phyloP scores from a whole-genome alignment of 2,888 invertebrate species.

The Psococerastis gibbosa region DNA sequence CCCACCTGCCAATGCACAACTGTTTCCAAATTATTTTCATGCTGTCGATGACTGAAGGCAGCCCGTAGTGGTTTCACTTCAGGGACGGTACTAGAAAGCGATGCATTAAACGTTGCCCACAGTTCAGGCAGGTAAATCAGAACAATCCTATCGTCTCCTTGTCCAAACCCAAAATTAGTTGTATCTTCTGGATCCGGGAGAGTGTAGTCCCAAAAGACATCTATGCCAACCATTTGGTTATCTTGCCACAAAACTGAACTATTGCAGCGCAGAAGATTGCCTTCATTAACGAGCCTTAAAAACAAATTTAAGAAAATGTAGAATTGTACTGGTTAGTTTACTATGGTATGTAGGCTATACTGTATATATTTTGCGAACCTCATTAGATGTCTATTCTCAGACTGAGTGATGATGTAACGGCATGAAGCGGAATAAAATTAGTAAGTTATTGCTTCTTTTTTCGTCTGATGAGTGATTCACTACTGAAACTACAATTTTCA shows the following conservation, averaged over 20 bases:
- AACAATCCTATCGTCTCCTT: not conserved
- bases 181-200: conserved; percentile 15
- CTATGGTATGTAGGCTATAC: too few species aligned
- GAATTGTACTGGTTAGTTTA: too few species aligned
- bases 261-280: conserved; percentile 31
- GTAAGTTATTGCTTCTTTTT: too few species aligned
- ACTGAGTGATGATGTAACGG: too few species aligned
- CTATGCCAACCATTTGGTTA: conserved; percentile 34
- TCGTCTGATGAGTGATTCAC: too few species aligned
- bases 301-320: conserved; percentile 8
- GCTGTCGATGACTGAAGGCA: conserved; percentile 34
- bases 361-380: too few species aligned
- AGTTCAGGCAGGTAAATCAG: not conserved
- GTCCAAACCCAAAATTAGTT: not conserved
- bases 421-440: too few species aligned
- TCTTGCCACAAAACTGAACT: conserved; percentile 39
- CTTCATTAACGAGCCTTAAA: conserved; percentile 30
- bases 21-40: conserved; percentile 30
- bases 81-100: conserved; percentile 36
- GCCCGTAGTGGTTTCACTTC: conserved; percentile 36
- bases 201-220: conserved; percentile 32
- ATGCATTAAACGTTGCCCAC: conserved; percentile 29
- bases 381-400: too few species aligned
- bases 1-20: conserved; percentile 31
- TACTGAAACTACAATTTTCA: too few species aligned